Conservation (phyloP, 2,888 invertebrate species). For the Polia nebulosa region DNA sequence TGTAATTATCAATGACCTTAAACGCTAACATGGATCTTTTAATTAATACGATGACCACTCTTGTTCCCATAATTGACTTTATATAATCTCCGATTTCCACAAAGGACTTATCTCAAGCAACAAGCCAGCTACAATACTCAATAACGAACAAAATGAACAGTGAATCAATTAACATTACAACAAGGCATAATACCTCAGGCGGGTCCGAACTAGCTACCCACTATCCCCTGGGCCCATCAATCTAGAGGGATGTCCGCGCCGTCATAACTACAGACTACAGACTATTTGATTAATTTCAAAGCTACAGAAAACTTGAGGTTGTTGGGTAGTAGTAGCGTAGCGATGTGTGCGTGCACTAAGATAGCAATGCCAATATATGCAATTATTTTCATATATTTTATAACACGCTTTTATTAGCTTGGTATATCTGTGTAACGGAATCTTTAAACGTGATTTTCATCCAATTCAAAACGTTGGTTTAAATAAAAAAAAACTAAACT, state of each 20-base stretch:
- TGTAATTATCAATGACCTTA: no score
- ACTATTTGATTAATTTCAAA: conserved; percentile 83
- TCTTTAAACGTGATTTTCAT: no score
- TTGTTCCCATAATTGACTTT: conserved; percentile 8
- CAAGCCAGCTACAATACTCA: conserved; percentile 30
- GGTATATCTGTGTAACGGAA: no score
- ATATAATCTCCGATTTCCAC: not conserved
- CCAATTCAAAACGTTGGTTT: no score
- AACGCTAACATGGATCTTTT: not conserved
- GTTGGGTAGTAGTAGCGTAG: conserved; percentile 12
- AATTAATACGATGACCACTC: conserved; percentile 1
- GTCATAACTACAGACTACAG: conserved; percentile 78
- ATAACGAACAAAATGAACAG: conserved; percentile 43
- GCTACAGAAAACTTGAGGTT: conserved; percentile 62
- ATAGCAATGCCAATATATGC: no score
- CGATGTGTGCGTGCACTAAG: not conserved
- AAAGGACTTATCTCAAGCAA: conserved; percentile 32
- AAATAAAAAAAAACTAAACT: no score
- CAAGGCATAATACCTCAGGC: conserved; percentile 42
- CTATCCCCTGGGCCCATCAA: conserved; percentile 76
- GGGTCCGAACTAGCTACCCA: conserved; percentile 56
- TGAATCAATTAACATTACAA: conserved; percentile 59
- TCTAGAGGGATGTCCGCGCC: conserved; percentile 73
- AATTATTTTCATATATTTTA: no score
- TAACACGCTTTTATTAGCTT: no score